phyloP scores from a whole-genome alignment of 1,140 invertebrate genomes.

The Platyscapa corneri region DNA sequence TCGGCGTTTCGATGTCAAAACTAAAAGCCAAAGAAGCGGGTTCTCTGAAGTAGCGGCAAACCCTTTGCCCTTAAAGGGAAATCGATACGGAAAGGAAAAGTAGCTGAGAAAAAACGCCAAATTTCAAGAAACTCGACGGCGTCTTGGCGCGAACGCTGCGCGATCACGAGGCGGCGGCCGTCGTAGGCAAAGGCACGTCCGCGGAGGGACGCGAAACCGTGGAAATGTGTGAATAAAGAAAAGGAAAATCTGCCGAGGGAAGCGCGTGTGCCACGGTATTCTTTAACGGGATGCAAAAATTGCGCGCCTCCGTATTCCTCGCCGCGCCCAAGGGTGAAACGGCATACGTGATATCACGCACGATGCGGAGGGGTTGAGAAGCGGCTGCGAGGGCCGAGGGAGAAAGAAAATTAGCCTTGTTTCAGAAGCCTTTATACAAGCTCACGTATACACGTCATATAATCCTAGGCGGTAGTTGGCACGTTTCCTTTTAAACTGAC shows the following conservation, averaged over 20 bases:
- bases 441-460: neutral
- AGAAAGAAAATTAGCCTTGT: conserved; percentile 49
- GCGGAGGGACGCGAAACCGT: neutral
- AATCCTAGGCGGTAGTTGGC: neutral
- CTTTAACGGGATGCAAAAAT: conserved; percentile 47
- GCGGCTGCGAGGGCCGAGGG: neutral
- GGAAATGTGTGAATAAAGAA: conserved; percentile 1
- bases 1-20: no score
- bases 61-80: neutral
- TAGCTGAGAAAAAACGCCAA: conserved; percentile 11
- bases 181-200: conserved; percentile 14
- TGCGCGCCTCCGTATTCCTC: neutral
- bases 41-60: no score
- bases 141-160: no score
- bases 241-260: neutral
- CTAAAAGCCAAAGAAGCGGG: no score
- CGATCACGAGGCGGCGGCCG: neutral
- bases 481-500: conserved; percentile 42
- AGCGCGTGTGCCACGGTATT: neutral
- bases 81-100: neutral
- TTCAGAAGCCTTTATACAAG: conserved; percentile 20
- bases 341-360: conserved; percentile 49
- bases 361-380: neutral
- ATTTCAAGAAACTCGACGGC: neutral
- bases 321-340: conserved; percentile 18